Conservation (phyloP, 1,140 invertebrate species). For the Orchestia grillus region DNA sequence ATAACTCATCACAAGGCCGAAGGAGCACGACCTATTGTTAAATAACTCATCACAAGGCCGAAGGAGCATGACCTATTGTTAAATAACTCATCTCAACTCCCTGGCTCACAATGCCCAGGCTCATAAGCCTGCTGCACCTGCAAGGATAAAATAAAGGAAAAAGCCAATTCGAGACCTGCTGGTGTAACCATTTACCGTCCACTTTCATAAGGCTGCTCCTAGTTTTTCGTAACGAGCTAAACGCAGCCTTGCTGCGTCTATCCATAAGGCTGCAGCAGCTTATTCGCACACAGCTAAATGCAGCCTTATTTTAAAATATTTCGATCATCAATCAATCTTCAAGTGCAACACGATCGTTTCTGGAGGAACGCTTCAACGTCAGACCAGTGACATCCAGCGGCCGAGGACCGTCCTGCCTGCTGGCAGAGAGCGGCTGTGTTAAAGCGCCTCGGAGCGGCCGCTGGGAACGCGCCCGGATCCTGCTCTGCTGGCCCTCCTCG, state of each 20-base stretch:
- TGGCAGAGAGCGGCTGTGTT: neutral
- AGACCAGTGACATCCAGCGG: neutral
- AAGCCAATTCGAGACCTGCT: neutral
- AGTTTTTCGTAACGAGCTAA: too few species aligned
- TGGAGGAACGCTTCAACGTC: neutral
- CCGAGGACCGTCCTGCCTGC: neutral
- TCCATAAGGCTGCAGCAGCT: too few species aligned
- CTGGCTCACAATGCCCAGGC: neutral
- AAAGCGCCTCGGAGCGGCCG: constrained; percentile 13
- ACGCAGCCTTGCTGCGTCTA: too few species aligned
- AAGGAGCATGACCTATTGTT: neutral
- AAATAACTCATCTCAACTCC: neutral
- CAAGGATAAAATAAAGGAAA: neutral
- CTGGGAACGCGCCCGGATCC: neutral
- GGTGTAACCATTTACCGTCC: too few species aligned
- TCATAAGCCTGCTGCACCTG: neutral
- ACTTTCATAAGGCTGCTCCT: too few species aligned
- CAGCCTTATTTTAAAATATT: too few species aligned
- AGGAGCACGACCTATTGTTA: neutral
- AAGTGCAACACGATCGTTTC: neutral
- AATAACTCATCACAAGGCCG: neutral
- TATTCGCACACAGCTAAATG: too few species aligned
- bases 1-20: neutral
- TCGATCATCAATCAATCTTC: too few species aligned
- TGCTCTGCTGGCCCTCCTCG: neutral